phyloP scores from a whole-genome alignment of 2,888 invertebrate genomes.

The Mesochorus sp. region DNA sequence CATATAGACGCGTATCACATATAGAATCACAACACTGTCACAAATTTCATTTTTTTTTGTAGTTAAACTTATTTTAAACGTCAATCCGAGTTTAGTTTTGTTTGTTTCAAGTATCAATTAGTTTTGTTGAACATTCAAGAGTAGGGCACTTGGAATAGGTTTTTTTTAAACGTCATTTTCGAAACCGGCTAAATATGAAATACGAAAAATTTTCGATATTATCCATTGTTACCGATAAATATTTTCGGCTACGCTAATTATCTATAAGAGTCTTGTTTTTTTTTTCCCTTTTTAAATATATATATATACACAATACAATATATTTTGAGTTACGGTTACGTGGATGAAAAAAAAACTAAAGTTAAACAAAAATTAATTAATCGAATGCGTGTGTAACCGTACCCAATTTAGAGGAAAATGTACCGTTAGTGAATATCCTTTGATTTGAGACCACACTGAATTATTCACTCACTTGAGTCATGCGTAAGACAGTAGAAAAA shows the following conservation, averaged over 20 bases:
- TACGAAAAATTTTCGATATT: slow-evolving; percentile 63
- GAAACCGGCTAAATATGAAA: slow-evolving; percentile 65
- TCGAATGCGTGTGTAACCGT: slow-evolving; percentile 4
- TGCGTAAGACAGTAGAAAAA: slow-evolving; percentile 47
- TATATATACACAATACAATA: too few species aligned
- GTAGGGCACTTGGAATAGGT: slow-evolving; percentile 78
- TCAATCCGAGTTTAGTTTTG: slow-evolving; percentile 60
- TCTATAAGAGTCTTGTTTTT: slow-evolving; percentile 48
- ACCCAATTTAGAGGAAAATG: slow-evolving; percentile 23
- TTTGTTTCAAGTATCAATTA: slow-evolving; percentile 65
- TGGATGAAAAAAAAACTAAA: slow-evolving; percentile 6
- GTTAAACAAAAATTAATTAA: slow-evolving; percentile 19
- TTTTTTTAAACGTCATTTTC: slow-evolving; percentile 57
- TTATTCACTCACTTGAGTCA: slow-evolving; percentile 41
- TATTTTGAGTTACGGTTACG: slow-evolving; percentile 28
- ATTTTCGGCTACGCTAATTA: slow-evolving; percentile 60
- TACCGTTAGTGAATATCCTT: slow-evolving; percentile 22
- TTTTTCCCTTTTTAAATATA: slow-evolving; percentile 47
- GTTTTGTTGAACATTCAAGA: slow-evolving; percentile 76
- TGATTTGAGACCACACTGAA: slow-evolving; percentile 35
- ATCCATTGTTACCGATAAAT: slow-evolving; percentile 44
- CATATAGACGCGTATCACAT: slow-evolving; percentile 78
- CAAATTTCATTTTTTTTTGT: slow-evolving; percentile 69
- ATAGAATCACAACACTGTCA: slow-evolving; percentile 80
- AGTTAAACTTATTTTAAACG: slow-evolving; percentile 73